Percentiles rank a stretch among this genome's conserved stretches.
Conservation (phyloP, 2,888 invertebrate species). For the Oeneis ivallda region DNA sequence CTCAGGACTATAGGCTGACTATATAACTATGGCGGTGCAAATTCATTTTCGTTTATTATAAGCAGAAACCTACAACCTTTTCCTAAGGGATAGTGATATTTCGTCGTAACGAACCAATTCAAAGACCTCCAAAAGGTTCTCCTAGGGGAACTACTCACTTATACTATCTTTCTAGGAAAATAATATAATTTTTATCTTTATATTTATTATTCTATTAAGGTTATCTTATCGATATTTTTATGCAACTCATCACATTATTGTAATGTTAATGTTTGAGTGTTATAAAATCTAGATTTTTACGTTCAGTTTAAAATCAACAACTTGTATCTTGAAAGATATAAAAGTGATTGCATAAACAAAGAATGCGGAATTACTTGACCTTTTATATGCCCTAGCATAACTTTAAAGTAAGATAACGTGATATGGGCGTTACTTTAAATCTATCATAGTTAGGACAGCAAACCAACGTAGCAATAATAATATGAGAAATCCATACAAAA, state of each 20-base stretch:
- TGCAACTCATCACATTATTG: background rate
- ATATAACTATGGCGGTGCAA: background rate
- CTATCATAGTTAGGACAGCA: no score
- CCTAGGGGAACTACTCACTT: conserved; percentile 19
- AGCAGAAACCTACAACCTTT: conserved; percentile 13
- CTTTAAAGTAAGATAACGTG: no score
- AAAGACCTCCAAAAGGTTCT: conserved; percentile 27
- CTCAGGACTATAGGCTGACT: no score
- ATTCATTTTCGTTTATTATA: conserved; percentile 8
- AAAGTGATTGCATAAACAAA: no score
- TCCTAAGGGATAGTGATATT: conserved; percentile 19
- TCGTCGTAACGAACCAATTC: conserved; percentile 28
- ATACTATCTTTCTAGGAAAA: background rate
- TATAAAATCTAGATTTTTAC: no score
- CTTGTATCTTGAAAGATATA: no score
- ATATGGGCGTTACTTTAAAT: no score
- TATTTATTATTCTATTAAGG: background rate
- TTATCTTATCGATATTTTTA: background rate
- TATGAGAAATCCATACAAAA: no score
- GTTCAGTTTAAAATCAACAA: no score
- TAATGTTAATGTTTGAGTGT: background rate
- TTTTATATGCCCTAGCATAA: no score
- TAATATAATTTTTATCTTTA: background rate
- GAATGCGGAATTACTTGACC: no score
- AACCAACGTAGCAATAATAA: no score